Evolutionary conservation across 2,113 vertebrate species (phyloP), one percentile per base, ranked within the genome.

Genomic region (Phyllostomus discolor): DNA sequence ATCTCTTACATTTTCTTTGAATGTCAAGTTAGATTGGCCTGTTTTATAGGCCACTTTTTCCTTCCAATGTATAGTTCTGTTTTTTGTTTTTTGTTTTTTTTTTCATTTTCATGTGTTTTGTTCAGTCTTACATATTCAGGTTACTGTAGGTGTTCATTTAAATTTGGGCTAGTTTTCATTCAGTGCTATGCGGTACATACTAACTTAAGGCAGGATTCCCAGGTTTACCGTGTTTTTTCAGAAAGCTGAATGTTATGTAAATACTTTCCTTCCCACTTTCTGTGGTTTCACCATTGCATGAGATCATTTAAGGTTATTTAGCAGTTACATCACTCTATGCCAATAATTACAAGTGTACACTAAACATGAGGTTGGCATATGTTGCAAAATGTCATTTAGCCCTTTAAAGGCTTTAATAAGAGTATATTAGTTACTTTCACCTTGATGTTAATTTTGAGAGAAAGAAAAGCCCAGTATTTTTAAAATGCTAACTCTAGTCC

Each of bases 11-110:
- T 98, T 98, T 99, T 98, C 98, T 98, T 98, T 98, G 98, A 98
- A 98, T 98, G 95, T 98, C 98, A 99, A 98, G 90, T 98, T 98
- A 97, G 97, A 98, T 97, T 95, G 98, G 98, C 98, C 99, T 98
- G 98, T 99, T 99, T 99, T 99, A 99, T 98, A 99, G 99, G 98
- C 98, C 91, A 96, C 97, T 97, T 97, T 94, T 98, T 98, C 48
- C 96, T 98, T 92, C 96, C 97, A 95, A 97, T 92, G 86, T 98
- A 57, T 91, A 95, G 82, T 35, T 64, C 84, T 62, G 17, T 3
- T 41, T 41, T 41, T 41, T 41, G 38, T 41, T 41, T 41, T 41
- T 41, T 41, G 38, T 3, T 41, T 41, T 43, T 76, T 96, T 79
- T 96, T 82, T 96, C 95, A 93, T 98, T 98, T 98, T 97, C 98